Conservation (phyloP, 2,797 vertebrate genomes). For the Poeciliopsis presidionis region DNA sequence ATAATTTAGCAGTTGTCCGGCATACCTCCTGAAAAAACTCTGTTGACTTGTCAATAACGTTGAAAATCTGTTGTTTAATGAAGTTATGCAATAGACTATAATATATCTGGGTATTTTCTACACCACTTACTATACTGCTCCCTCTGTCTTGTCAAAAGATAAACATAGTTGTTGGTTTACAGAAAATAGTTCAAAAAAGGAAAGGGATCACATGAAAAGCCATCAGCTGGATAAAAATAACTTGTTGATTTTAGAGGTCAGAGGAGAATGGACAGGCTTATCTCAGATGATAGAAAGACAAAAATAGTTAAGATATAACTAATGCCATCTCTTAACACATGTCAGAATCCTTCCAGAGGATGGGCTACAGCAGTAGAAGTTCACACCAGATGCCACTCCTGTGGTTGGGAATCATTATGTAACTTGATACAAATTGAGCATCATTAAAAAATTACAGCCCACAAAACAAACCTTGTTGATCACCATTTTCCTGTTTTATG, state of each 20-base stretch:
- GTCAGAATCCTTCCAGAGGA: neutral
- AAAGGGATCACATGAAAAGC: neutral
- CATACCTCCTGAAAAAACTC: too few relatives aligned
- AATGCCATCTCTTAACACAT: neutral
- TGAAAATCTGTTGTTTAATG: too few relatives aligned
- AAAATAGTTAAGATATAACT: neutral
- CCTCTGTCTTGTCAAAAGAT: too few relatives aligned
- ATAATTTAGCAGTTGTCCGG: neutral
- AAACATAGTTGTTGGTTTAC: neutral
- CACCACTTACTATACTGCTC: too few relatives aligned
- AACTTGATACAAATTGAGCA: neutral
- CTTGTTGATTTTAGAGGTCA: neutral
- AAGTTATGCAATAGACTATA: too few relatives aligned
- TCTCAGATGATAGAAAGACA: neutral
- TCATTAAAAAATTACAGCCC: neutral
- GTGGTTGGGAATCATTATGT: neutral
- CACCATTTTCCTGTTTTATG: neutral
- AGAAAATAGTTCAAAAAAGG: neutral
- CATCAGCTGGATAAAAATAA: neutral
- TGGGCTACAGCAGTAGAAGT: neutral
- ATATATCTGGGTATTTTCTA: too few relatives aligned
- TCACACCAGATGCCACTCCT: neutral
- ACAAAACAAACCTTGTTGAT: neutral
- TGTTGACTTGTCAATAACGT: too few relatives aligned
- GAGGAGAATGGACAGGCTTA: neutral